A percentile compares a stretch with the other conserved stretches of the same genome.
These are phyloP conservation scores for Camptogramma bilineatum DNA, from an alignment of 2,888 invertebrate genomes.

Conservation along the genomic window DNA sequence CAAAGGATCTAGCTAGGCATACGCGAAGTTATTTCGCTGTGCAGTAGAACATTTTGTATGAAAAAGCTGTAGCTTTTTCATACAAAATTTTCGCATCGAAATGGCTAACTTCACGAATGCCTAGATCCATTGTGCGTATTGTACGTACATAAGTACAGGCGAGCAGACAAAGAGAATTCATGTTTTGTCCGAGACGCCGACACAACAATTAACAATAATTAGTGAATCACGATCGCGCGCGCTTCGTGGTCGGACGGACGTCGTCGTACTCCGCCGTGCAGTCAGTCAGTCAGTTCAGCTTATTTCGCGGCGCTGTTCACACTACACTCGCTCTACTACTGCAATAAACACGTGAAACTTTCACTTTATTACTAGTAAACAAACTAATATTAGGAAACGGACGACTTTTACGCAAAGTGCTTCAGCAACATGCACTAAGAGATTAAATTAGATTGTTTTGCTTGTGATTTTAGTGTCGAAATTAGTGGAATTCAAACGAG, in stretches of 20 bases:
- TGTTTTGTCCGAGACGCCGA: slow-evolving; percentile 25
- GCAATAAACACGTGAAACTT: slow-evolving; percentile 27
- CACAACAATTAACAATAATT: too few species aligned
- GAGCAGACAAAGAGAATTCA: slow-evolving; percentile 23
- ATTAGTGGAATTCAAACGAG: background rate
- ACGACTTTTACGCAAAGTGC: slow-evolving; percentile 12
- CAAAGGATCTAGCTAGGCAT: too few species aligned
- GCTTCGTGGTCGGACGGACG: background rate
- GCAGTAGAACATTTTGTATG: too few species aligned
- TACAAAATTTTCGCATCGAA: too few species aligned
- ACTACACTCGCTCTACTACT: background rate
- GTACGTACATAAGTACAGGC: slow-evolving; percentile 20
- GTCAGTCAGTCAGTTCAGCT: slow-evolving; percentile 4
- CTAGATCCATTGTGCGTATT: too few species aligned
- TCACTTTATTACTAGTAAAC: slow-evolving; percentile 22
- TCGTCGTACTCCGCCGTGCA: background rate
- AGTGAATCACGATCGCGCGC: slow-evolving; percentile 28
- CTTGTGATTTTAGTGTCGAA: slow-evolving; percentile 2
- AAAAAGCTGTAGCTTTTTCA: too few species aligned
- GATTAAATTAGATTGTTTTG: background rate
- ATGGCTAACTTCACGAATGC: too few species aligned
- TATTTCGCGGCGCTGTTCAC: slow-evolving; percentile 15
- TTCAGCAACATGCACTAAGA: background rate
- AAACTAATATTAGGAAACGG: slow-evolving; percentile 15
- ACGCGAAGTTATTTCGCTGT: too few species aligned